phyloP scores from a whole-genome alignment of 1,140 invertebrate species.

The Drosophila dunni region DNA sequence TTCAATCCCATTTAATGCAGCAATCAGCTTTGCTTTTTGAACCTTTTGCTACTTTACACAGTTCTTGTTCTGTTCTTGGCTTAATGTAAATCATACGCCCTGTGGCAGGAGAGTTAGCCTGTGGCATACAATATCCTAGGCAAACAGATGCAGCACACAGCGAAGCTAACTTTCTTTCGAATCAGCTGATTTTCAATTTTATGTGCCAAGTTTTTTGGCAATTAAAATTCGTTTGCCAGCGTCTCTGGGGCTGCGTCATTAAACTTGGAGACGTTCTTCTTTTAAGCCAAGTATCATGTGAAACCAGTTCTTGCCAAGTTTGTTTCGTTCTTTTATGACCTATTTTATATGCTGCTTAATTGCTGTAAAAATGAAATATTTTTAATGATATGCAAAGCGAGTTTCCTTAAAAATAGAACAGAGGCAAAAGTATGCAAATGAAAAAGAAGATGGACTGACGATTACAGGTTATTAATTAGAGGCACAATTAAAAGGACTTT shows the following conservation, averaged over 20 bases:
- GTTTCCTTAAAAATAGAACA: constrained; percentile 17
- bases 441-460: constrained; percentile 27
- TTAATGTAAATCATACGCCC: constrained; percentile 75
- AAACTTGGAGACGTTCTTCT: constrained; percentile 21
- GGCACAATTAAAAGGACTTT: constrained; percentile 63
- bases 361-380: constrained; percentile 47
- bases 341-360: constrained; percentile 60
- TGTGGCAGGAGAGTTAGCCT: constrained; percentile 35
- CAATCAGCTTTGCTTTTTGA: constrained; percentile 76
- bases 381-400: constrained; percentile 51
- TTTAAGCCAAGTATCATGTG: constrained; percentile 24
- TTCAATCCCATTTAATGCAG: constrained; percentile 76
- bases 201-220: constrained; percentile 21
- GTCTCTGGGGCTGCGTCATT: constrained; percentile 4
- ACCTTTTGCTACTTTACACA: constrained; percentile 56
- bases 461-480: constrained; percentile 75
- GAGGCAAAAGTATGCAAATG: constrained; percentile 45
- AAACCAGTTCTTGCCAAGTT: constrained; percentile 13
- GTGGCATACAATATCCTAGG: constrained; percentile 45
- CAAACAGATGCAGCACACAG: constrained; percentile 3
- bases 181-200: constrained; percentile 55
- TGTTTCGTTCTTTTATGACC: not conserved
- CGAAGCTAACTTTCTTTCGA: constrained; percentile 49
- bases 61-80: constrained; percentile 48
- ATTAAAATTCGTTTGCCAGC: constrained; percentile 33